phyloP scores from a whole-genome alignment of 2,113 vertebrate species.

The Uropsilus gracilis region DNA sequence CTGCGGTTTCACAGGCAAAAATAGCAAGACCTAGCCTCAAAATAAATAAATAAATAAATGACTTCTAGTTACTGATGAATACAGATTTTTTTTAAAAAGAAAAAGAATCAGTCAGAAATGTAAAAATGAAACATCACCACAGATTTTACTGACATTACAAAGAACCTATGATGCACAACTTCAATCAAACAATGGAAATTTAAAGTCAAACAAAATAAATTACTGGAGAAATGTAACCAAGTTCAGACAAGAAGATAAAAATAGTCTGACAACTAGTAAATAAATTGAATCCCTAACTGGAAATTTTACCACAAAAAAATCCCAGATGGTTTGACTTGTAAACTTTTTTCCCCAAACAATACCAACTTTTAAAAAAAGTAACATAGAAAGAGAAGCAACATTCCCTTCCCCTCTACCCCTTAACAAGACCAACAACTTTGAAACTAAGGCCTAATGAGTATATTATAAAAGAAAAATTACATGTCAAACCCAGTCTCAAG shows the following conservation, averaged over 20 bases:
- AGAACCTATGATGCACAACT: no score
- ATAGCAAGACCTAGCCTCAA: no score
- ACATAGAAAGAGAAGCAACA: not conserved
- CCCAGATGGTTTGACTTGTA: not conserved
- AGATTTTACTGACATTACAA: no score
- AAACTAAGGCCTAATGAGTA: not conserved
- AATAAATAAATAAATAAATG: no score
- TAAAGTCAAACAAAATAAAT: not conserved
- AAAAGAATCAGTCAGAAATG: not conserved
- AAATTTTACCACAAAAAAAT: conserved; percentile 8
- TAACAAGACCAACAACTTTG: not conserved
- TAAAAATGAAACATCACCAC: not conserved
- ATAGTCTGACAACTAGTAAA: not conserved
- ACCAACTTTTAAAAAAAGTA: not conserved
- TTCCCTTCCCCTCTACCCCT: not conserved
- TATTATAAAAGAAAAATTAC: not conserved
- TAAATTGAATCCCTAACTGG: not conserved
- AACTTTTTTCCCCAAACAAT: not conserved
- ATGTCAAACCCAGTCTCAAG: conserved; percentile 3
- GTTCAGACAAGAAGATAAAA: not conserved
- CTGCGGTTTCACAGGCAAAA: no score
- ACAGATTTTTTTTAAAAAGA: not conserved
- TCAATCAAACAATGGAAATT: not conserved
- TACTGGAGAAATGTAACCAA: not conserved
- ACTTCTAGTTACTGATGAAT: no score